phyloP scores from a whole-genome alignment of 2,797 vertebrate genomes.

The Pipistrellus pygmaeus region DNA sequence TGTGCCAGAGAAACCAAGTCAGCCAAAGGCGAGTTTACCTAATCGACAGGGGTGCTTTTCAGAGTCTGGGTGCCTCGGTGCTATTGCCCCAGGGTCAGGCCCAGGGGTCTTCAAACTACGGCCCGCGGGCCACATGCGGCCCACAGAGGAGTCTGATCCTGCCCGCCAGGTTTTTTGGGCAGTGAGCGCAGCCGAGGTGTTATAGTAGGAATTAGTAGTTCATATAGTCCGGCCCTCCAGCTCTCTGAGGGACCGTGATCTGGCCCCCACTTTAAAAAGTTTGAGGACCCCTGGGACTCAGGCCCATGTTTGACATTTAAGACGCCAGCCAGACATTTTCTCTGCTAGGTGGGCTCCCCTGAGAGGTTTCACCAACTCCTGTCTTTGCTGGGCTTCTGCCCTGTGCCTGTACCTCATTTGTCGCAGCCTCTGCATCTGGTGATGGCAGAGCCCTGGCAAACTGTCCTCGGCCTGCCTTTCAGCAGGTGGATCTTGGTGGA shows the following conservation, averaged over 20 bases:
- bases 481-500: neutral
- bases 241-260: too few species aligned
- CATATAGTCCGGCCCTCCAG: too few species aligned
- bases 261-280: too few species aligned
- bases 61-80: neutral
- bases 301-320: accelerated
- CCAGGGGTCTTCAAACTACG: too few species aligned
- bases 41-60: neutral
- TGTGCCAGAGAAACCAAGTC: neutral
- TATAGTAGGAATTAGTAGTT: too few species aligned
- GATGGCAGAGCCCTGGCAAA: neutral
- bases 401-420: neutral
- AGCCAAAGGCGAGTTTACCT: neutral
- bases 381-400: neutral
- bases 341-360: neutral
- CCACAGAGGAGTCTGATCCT: too few species aligned
- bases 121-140: too few species aligned
- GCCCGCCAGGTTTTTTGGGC: too few species aligned
- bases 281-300: too few species aligned
- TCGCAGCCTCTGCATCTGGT: neutral
- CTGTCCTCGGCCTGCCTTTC: neutral
- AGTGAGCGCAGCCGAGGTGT: too few species aligned
- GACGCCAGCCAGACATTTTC: neutral
- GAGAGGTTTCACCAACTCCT: neutral
- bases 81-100: neutral